Evolutionary conservation across 2,797 vertebrate genomes (phyloP).

Genomic region (Numenius phaeopus): DNA sequence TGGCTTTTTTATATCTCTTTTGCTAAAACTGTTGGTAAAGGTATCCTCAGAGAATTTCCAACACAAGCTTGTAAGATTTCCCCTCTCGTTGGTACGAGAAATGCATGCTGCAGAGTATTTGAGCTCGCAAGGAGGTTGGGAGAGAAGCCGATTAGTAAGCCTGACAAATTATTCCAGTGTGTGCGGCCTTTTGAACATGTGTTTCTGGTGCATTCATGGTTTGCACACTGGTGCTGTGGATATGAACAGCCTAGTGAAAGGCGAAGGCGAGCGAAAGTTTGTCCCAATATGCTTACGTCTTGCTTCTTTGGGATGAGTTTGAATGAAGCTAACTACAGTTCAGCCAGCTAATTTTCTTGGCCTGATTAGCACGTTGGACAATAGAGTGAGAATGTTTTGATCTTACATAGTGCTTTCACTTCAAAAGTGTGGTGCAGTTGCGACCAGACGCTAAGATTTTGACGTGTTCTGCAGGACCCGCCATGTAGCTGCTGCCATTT

Average conservation of each 20-base stretch:
- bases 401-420: conserved; percentile 34
- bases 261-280: background rate
- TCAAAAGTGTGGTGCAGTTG: conserved; percentile 32
- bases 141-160: conserved; percentile 12
- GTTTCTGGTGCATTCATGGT: background rate
- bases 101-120: background rate
- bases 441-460: background rate
- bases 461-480: conserved; percentile 43
- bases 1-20: conserved; percentile 18
- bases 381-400: conserved; percentile 2
- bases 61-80: background rate
- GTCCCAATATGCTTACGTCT: background rate
- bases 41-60: conserved; percentile 35
- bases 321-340: background rate
- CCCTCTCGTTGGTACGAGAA: background rate
- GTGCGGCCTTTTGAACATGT: background rate
- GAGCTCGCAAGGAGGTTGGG: background rate
- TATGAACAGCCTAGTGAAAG: background rate
- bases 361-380: background rate
- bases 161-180: background rate
- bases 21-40: background rate
- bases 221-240: conserved; percentile 6
- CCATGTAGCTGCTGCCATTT: conserved; percentile 52
- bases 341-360: conserved; percentile 20
- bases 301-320: conserved; percentile 40